phyloP scores from a whole-genome alignment of 2,888 invertebrate genomes.

The Cetonia aurata region DNA sequence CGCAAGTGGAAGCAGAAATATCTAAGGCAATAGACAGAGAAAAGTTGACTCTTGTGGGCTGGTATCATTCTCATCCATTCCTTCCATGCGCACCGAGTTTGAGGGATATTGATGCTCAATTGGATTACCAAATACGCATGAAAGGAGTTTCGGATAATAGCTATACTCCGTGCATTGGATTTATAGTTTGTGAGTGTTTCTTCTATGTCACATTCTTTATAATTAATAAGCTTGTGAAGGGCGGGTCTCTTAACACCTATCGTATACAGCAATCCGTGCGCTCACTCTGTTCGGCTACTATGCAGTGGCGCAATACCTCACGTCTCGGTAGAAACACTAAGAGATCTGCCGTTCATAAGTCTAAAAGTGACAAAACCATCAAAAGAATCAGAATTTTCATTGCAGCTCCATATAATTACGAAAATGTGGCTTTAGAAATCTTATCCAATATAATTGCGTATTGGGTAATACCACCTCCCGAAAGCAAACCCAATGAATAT shows the following conservation, averaged over 20 bases:
- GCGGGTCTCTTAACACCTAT: neutral
- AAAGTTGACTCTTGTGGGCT: constrained; percentile 87
- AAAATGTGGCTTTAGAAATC: constrained; percentile 79
- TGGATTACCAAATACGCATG: constrained; percentile 96
- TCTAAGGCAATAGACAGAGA: constrained; percentile 85
- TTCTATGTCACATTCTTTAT: neutral
- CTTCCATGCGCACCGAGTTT: constrained; percentile 89
- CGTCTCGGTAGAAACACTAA: too few species aligned
- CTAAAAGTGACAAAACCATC: too few species aligned
- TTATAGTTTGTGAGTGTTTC: constrained; percentile 86
- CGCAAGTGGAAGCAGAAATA: constrained; percentile 84
- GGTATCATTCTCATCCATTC: constrained; percentile 96
- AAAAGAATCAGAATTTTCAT: constrained; percentile 49
- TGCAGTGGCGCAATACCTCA: too few species aligned
- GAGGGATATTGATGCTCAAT: constrained; percentile 91
- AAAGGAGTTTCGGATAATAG: constrained; percentile 90
- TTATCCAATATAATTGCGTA: constrained; percentile 84
- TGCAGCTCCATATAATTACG: constrained; percentile 86
- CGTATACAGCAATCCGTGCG: neutral
- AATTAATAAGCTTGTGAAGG: neutral
- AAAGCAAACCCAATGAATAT: constrained; percentile 91
- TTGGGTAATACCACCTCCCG: constrained; percentile 97
- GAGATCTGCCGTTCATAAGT: too few species aligned
- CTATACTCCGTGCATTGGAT: constrained; percentile 93
- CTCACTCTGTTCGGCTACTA: too few species aligned